These are phyloP conservation scores for Phoxinus phoxinus DNA, from an alignment of 2,113 vertebrate species.

Conservation along the genomic window DNA sequence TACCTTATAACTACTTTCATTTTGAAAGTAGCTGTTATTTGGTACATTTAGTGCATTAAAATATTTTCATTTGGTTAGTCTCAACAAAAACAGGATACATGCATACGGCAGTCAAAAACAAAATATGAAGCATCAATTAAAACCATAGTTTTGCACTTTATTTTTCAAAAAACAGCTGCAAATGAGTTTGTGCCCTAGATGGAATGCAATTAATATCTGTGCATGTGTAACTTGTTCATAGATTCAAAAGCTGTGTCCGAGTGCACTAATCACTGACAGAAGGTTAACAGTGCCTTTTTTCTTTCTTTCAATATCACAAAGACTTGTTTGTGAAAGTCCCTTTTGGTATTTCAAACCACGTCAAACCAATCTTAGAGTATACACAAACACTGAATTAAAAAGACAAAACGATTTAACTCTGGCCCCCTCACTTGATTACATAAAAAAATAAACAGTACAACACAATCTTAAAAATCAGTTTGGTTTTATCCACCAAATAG, in stretches of 20 bases:
- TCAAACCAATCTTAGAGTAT: background rate
- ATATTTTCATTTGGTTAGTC: too few relatives aligned
- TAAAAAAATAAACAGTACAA: constrained; percentile 45
- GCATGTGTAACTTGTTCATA: background rate
- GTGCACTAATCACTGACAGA: background rate
- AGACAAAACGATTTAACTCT: constrained; percentile 23
- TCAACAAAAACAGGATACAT: background rate
- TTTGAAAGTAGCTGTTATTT: background rate
- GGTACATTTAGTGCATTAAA: too few relatives aligned
- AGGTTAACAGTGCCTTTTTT: background rate
- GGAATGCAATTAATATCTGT: constrained; percentile 29
- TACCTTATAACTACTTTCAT: background rate
- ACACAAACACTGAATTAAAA: constrained; percentile 49
- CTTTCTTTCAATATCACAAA: background rate
- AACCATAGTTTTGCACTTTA: constrained; percentile 42
- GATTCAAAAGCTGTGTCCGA: background rate
- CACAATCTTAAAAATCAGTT: constrained; percentile 46
- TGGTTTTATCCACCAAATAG: constrained; percentile 26
- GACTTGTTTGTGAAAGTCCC: background rate
- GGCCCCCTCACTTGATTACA: constrained; percentile 19
- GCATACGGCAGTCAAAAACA: background rate
- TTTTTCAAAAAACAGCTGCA: constrained; percentile 54
- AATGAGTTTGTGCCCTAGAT: constrained; percentile 1
- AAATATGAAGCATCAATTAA: background rate
- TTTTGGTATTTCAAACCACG: constrained; percentile 26